Evolutionary conservation across 2,797 vertebrate species (phyloP), one percentile per base, ranked within the genome.

Genomic region (Rhadinocentrus ornatus): DNA sequence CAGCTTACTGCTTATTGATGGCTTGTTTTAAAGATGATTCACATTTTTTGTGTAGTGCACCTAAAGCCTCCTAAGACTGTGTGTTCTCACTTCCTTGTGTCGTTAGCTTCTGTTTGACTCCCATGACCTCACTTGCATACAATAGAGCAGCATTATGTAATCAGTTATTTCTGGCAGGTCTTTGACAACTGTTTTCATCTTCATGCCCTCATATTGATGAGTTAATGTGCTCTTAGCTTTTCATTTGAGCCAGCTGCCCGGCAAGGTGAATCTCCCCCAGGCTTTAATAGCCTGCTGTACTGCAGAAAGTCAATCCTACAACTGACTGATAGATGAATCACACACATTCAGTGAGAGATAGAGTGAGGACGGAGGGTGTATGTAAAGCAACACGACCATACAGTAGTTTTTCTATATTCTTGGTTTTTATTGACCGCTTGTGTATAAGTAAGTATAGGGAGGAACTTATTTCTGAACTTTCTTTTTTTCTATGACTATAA

Each of bases 211-310:
- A 90, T 89, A 92, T 92, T 92, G 91, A 93, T 91, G 93, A 92
- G 87, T 92, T 93, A 93, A 93, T 93, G 93, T 88, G 90, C 91
- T 93, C 92, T 89, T 91, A 92, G 91, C 89, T 93, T 94, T 93
- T 94, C 91, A 94, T 93, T 92, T 93, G 88, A 91, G 88, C 91
- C 92, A 90, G 87, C 86, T 93, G 91, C 91, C 89, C 89, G 91
- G 89, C 91, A 93, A 93, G 92, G 91, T 92, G 92, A 91, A 89
- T 89, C 89, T 93, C 90, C 91, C 91, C 78, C 62, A 82, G 91
- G 93, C 90, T 88, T 89, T 91, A 90, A 91, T 90, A 88, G 88
- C 81, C 83, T 81, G 89, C 88, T 88, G 86, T 90, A 90, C 89
- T 87, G 89, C 82, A 78, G 78, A 77, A 85, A 93, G 90, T 92